Conservation (phyloP, 2,888 invertebrate genomes). For the Lysandra coridon region DNA sequence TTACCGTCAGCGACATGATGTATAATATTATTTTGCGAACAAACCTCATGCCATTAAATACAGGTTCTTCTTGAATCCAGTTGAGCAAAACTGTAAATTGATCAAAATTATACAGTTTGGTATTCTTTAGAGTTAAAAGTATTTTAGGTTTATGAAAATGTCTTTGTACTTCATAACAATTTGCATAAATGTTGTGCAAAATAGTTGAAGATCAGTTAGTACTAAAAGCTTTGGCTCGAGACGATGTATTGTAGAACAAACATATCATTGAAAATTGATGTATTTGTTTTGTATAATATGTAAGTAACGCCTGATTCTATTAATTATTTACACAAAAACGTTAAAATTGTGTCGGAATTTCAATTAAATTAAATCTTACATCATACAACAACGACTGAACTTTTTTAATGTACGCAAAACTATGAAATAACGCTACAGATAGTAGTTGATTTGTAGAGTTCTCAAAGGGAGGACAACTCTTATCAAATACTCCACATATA, state of each 20-base stretch:
- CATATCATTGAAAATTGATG: background rate
- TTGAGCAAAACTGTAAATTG: background rate
- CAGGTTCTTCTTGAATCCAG: background rate
- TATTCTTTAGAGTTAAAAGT: background rate
- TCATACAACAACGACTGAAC: too few relatives aligned
- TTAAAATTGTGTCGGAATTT: background rate
- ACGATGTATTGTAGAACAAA: background rate
- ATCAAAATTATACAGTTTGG: background rate
- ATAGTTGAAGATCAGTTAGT: background rate
- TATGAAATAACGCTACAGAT: too few relatives aligned
- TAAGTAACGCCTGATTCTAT: too few relatives aligned
- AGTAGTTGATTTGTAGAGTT: background rate
- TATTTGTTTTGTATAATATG: background rate
- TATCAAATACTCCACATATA: background rate
- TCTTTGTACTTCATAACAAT: background rate
- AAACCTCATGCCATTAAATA: background rate
- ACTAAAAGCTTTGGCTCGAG: background rate
- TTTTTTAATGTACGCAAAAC: too few relatives aligned
- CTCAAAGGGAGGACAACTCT: background rate
- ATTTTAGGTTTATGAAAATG: too few relatives aligned
- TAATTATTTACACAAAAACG: too few relatives aligned
- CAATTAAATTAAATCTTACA: too few relatives aligned
- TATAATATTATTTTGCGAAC: background rate
- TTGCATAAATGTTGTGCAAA: background rate
- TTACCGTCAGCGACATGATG: slow-evolving; percentile 2